Conservation (phyloP, 1,140 invertebrate species). For the Drosophila ananassae region DNA sequence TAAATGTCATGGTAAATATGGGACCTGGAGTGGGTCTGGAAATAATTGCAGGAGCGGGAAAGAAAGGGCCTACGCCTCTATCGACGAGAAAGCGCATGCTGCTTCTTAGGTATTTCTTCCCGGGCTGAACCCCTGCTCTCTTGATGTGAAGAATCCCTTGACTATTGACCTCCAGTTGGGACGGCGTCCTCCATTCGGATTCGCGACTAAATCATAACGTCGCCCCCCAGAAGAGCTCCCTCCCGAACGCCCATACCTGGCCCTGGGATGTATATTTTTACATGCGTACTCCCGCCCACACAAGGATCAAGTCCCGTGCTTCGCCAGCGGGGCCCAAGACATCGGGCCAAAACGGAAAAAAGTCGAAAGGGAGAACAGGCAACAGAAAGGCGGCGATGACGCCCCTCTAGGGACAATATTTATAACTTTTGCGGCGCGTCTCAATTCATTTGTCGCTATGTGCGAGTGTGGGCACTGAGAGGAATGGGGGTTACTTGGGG, state of each 20-base stretch:
- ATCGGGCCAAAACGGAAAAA: slow-evolving; percentile 7
- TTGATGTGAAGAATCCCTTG: no score
- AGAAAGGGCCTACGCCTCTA: no score
- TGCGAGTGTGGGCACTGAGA: slow-evolving; percentile 14
- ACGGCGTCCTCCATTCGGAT: no score
- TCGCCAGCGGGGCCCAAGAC: slow-evolving; percentile 16
- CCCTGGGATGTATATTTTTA: slow-evolving; percentile 2
- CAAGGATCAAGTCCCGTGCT: slow-evolving; percentile 29
- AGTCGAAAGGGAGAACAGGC: background rate
- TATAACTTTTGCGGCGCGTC: slow-evolving; percentile 78
- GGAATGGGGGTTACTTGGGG: background rate
- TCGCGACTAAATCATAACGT: slow-evolving; percentile 1
- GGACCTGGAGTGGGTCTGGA: background rate
- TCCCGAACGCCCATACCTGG: background rate
- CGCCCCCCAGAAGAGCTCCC: background rate
- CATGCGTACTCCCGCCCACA: slow-evolving; percentile 26
- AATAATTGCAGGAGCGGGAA: background rate
- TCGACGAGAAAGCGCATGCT: no score
- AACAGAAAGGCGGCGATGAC: slow-evolving; percentile 43
- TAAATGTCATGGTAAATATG: slow-evolving; percentile 47
- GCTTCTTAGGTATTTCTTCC: no score
- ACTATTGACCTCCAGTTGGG: no score
- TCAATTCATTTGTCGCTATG: slow-evolving; percentile 76
- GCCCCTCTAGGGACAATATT: slow-evolving; percentile 70
- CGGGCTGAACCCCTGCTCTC: no score